A percentile compares a stretch with the other conserved stretches of the same genome.
Evolutionary conservation across 64 coral and sea anemone species (phyloP).

Genomic region (Dendrophyllia cribrosa): DNA sequence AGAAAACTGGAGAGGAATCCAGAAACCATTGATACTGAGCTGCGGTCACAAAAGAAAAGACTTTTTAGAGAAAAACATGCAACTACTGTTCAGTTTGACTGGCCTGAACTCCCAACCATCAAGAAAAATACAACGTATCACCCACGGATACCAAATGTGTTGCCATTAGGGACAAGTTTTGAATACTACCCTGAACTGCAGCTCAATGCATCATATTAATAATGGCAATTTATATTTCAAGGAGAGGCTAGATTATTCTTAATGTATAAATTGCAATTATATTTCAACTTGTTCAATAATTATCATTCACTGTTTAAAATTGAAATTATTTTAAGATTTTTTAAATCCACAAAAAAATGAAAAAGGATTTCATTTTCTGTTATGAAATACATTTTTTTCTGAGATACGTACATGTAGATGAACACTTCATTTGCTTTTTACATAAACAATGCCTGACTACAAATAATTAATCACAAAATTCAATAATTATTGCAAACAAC

Average conservation of each 20-base stretch:
- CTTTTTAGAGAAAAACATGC: conserved; percentile 86
- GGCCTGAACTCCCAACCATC: conserved; percentile 86
- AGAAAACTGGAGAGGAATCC: conserved; percentile 65
- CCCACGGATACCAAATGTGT: conserved; percentile 83
- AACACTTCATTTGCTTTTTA: too few species aligned
- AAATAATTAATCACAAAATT: background rate
- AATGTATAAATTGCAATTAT: too few species aligned
- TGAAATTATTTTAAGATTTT: too few species aligned
- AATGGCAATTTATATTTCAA: background rate
- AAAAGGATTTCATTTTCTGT: too few species aligned
- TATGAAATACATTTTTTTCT: too few species aligned
- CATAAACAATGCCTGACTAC: too few species aligned
- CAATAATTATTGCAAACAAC: too few species aligned
- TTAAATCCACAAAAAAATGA: too few species aligned
- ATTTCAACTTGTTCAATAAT: too few species aligned
- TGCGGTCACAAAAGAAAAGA: conserved; percentile 90
- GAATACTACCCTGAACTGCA: conserved; percentile 84
- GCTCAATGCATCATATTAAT: conserved; percentile 76
- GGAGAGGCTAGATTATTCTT: too few species aligned
- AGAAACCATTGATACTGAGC: conserved; percentile 76
- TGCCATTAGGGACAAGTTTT: conserved; percentile 87
- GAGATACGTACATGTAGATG: too few species aligned
- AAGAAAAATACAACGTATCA: conserved; percentile 59
- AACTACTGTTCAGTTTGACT: conserved; percentile 83
- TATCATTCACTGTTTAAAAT: too few species aligned